phyloP scores from a whole-genome alignment of 2,113 vertebrate genomes.

The Capreolus pygargus region DNA sequence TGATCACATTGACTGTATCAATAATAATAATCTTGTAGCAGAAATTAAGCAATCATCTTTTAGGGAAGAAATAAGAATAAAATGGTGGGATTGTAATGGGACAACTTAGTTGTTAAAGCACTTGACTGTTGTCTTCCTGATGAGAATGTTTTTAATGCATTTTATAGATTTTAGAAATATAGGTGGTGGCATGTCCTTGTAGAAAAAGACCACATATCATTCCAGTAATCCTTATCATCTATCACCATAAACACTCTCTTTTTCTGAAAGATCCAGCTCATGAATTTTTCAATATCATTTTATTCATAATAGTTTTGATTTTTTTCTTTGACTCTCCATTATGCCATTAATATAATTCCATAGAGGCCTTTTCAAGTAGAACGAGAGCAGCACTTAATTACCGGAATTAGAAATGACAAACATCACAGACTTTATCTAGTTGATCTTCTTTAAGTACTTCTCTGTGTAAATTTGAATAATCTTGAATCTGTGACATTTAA shows the following conservation, averaged over 20 bases:
- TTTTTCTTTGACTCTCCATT: slow-evolving; percentile 81
- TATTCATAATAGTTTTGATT: slow-evolving; percentile 80
- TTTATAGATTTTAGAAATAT: slow-evolving; percentile 30
- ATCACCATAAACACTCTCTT: slow-evolving; percentile 27
- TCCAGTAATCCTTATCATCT: slow-evolving; percentile 48
- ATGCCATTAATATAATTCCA: slow-evolving; percentile 84
- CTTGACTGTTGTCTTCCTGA: not conserved
- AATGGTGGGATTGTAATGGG: not conserved
- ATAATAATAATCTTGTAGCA: not conserved
- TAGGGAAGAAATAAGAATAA: not conserved
- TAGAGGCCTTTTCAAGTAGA: slow-evolving; percentile 81
- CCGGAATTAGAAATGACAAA: slow-evolving; percentile 84
- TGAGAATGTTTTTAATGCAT: not conserved
- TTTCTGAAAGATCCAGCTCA: slow-evolving; percentile 65
- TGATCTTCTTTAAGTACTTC: slow-evolving; percentile 79
- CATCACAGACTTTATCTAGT: slow-evolving; percentile 82
- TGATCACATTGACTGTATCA: not conserved
- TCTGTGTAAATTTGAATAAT: slow-evolving; percentile 82
- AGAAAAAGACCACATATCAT: slow-evolving; percentile 26
- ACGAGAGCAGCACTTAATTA: slow-evolving; percentile 84
- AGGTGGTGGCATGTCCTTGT: not conserved
- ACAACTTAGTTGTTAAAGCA: not conserved
- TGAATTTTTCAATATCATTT: slow-evolving; percentile 80
- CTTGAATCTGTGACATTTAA: slow-evolving; percentile 80
- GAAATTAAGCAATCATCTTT: slow-evolving; percentile 29